Evolutionary conservation across 2,888 invertebrate species (phyloP).

Genomic region (Eumerus sabulonum): DNA sequence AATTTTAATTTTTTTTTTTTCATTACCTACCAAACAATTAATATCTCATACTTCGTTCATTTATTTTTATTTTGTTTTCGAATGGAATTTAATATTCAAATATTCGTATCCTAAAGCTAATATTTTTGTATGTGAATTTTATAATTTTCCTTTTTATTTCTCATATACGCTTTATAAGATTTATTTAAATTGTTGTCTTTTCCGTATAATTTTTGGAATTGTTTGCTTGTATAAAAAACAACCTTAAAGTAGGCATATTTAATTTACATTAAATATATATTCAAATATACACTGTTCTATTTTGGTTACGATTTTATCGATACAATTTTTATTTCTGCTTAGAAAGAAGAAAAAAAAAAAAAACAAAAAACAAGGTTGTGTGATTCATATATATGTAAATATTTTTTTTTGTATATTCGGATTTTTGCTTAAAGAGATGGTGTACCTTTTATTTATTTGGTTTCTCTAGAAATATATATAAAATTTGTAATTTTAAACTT

Average conservation of each 20-base stretch:
- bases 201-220: constrained; percentile 23
- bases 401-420: constrained; percentile 50
- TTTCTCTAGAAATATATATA: constrained; percentile 47
- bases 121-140: constrained; percentile 35
- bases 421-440: constrained; percentile 48
- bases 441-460: constrained; percentile 45
- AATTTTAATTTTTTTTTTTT: constrained; percentile 30
- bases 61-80: neutral
- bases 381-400: constrained; percentile 1
- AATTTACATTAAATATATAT: constrained; percentile 23
- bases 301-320: constrained; percentile 14
- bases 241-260: constrained; percentile 48
- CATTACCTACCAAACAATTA: neutral
- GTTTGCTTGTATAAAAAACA: constrained; percentile 60
- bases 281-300: constrained; percentile 20
- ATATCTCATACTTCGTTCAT: constrained; percentile 5
- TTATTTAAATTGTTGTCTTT: constrained; percentile 19
- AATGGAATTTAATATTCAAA: constrained; percentile 51
- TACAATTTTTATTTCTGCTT: constrained; percentile 24
- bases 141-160: constrained; percentile 26
- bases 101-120: constrained; percentile 46
- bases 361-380: constrained; percentile 59
- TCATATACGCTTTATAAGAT: constrained; percentile 2
- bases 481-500: constrained; percentile 54
- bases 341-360: too few relatives aligned